Evolutionary conservation across 1,140 invertebrate species (phyloP).

Genomic region (Solenopsis fugax): DNA sequence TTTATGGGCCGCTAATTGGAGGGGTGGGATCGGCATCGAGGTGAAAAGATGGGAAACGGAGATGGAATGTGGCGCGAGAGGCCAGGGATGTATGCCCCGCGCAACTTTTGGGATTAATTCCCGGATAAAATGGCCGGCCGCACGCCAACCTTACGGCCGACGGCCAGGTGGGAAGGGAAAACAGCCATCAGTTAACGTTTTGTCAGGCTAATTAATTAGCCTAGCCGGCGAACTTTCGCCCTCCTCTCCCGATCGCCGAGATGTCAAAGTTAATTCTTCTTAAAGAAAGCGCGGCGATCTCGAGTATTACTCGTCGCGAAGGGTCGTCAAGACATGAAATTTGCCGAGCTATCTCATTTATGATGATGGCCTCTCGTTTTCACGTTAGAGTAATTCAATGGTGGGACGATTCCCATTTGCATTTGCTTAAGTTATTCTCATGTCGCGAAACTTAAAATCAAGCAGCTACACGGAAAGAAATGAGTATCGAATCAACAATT

Average conservation of each 20-base stretch:
- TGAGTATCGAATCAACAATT: no score
- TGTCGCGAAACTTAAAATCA: not conserved
- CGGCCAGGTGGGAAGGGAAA: not conserved
- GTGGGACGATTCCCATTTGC: not conserved
- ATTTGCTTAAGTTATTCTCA: not conserved
- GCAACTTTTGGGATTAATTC: conserved; percentile 66
- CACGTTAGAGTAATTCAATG: not conserved
- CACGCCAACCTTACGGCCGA: conserved; percentile 11
- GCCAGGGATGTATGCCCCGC: conserved; percentile 42
- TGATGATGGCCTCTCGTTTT: no score
- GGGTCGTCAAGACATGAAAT: not conserved
- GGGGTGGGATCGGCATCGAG: conserved; percentile 28
- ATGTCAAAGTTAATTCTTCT: conserved; percentile 75
- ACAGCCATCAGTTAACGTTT: conserved; percentile 68
- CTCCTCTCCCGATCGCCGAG: conserved; percentile 59
- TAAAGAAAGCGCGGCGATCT: conserved; percentile 31
- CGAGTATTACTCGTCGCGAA: not conserved
- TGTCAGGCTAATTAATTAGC: conserved; percentile 83
- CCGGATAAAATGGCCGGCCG: conserved; percentile 42
- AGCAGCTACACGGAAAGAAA: no score
- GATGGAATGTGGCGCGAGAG: not conserved
- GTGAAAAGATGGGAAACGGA: conserved; percentile 13
- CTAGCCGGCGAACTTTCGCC: conserved; percentile 76
- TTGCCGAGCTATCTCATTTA: not conserved
- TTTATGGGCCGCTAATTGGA: conserved; percentile 70